Percentiles rank a stretch among this genome's conserved stretches.
These are phyloP conservation scores for Rhinichthys klamathensis DNA, from an alignment of 2,113 vertebrate species.

Conservation along the genomic window DNA sequence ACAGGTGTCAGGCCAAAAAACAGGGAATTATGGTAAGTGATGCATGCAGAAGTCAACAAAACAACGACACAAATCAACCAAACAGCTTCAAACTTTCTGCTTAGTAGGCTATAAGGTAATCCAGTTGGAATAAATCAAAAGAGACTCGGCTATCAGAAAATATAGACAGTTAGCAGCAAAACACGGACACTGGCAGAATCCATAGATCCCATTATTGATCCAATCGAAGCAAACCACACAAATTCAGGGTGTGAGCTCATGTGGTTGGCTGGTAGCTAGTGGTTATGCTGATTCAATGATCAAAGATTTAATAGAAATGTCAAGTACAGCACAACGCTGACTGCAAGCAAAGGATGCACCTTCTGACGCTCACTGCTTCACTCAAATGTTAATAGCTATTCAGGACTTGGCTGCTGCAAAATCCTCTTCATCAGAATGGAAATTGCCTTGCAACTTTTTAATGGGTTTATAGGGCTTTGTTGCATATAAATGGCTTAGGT, in stretches of 20 bases:
- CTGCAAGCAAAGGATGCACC: conserved; percentile 64
- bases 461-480: conserved; percentile 68
- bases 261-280: conserved; percentile 41
- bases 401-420: conserved; percentile 55
- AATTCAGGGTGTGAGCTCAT: conserved; percentile 22
- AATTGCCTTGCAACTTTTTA: conserved; percentile 69
- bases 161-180: conserved; percentile 8
- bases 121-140: conserved; percentile 2
- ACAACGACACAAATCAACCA: not conserved
- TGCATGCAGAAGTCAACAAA: not conserved
- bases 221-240: conserved; percentile 42
- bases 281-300: conserved; percentile 57
- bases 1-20: conserved; percentile 26
- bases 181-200: not conserved
- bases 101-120: not conserved
- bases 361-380: conserved; percentile 54
- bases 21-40: conserved; percentile 12
- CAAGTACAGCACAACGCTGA: conserved; percentile 63
- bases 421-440: conserved; percentile 69
- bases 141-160: conserved; percentile 4
- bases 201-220: conserved; percentile 29
- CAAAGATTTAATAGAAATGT: conserved; percentile 71
- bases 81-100: not conserved
- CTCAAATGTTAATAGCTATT: conserved; percentile 70
- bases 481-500: conserved; percentile 68